Conservation (phyloP, 2,113 vertebrate genomes). For the Protomyctophum bolini region DNA sequence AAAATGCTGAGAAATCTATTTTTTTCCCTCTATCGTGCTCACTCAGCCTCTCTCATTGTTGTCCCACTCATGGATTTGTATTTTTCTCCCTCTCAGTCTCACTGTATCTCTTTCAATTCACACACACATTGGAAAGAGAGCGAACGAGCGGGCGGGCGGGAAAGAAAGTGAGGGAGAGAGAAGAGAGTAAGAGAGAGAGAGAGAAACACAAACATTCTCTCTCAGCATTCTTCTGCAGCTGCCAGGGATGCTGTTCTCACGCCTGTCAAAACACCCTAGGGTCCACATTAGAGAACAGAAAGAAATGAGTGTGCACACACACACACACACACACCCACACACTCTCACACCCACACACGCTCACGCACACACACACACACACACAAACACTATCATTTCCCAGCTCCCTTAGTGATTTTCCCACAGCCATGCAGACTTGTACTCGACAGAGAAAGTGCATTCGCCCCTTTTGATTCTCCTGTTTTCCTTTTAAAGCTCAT, state of each 20-base stretch:
- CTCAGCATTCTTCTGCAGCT: not conserved
- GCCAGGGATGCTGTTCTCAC: not conserved
- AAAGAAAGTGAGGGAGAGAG: not conserved
- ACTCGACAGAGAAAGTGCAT: constrained; percentile 31
- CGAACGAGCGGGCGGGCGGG: not conserved
- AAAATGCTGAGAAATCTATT: constrained; percentile 29
- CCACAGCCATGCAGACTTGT: constrained; percentile 6
- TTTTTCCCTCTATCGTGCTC: not conserved
- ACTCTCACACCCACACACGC: no score
- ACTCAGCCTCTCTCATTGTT: not conserved
- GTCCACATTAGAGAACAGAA: not conserved
- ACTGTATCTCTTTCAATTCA: no score
- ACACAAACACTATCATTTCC: not conserved
- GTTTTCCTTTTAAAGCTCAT: constrained; percentile 1
- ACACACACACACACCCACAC: not conserved
- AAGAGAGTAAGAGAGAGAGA: not conserved
- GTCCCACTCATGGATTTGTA: no score
- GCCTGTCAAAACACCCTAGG: not conserved
- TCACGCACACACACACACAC: no score
- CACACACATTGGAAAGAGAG: not conserved
- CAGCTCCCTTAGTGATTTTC: not conserved
- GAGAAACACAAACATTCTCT: not conserved
- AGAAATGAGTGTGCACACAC: no score
- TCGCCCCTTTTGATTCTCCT: constrained; percentile 5
- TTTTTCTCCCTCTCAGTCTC: no score